These are phyloP conservation scores for Polylopha cassiicola DNA, from an alignment of 2,888 invertebrate species.

Conservation along the genomic window DNA sequence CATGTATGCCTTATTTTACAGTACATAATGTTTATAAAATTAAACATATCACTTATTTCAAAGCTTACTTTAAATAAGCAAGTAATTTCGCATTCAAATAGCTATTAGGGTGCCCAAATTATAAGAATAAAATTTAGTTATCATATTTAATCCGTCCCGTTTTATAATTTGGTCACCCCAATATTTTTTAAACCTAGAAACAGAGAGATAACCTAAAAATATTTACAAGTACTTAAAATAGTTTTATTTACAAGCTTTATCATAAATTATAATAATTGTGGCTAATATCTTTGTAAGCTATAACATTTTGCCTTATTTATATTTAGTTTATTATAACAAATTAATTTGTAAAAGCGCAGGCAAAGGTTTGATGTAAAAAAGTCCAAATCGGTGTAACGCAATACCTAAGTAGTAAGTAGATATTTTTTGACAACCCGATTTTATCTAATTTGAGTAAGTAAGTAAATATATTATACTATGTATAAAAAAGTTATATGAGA, in stretches of 20 bases:
- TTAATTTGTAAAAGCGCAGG: not conserved
- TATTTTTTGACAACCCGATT: too few species aligned
- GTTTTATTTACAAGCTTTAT: slow-evolving; percentile 38
- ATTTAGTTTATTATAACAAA: slow-evolving; percentile 5
- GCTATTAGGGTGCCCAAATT: slow-evolving; percentile 1
- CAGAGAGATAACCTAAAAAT: slow-evolving; percentile 25
- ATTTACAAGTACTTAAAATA: slow-evolving; percentile 46
- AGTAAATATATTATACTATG: too few species aligned
- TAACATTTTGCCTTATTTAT: slow-evolving; percentile 14
- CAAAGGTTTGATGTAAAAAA: too few species aligned
- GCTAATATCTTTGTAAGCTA: slow-evolving; percentile 21
- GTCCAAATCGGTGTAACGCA: too few species aligned
- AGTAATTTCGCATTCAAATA: slow-evolving; percentile 10
- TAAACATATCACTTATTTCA: slow-evolving; percentile 32
- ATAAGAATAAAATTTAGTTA: not conserved
- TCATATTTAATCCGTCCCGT: slow-evolving; percentile 3
- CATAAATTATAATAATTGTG: slow-evolving; percentile 27
- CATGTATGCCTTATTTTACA: not conserved
- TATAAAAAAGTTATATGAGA: too few species aligned
- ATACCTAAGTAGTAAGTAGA: too few species aligned
- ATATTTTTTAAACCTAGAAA: slow-evolving; percentile 15
- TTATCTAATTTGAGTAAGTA: too few species aligned
- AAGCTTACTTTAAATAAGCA: slow-evolving; percentile 27
- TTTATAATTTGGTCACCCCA: slow-evolving; percentile 8
- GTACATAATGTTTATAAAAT: slow-evolving; percentile 35